A percentile compares a stretch with the other conserved stretches of the same genome.
Conservation (phyloP, 2,888 invertebrate genomes). For the Salticus scenicus region DNA sequence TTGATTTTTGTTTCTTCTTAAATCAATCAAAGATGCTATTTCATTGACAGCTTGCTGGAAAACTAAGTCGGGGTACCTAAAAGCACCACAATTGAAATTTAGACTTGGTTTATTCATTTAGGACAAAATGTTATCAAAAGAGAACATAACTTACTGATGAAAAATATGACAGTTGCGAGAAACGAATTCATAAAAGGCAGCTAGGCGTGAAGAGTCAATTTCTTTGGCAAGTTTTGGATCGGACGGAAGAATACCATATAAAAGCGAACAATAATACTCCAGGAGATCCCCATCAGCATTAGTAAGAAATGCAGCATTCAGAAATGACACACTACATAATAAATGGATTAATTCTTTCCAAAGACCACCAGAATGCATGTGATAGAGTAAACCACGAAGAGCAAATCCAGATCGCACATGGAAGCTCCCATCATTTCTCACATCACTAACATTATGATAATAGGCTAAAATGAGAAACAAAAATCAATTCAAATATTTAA, state of each 20-base stretch:
- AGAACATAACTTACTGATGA: constrained; percentile 46
- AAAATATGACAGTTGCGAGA: constrained; percentile 56
- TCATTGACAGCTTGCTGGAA: constrained; percentile 63
- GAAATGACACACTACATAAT: constrained; percentile 35
- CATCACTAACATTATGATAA: constrained; percentile 40
- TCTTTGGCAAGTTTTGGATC: constrained; percentile 9
- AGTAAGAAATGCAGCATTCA: constrained; percentile 35
- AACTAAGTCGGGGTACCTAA: constrained; percentile 50
- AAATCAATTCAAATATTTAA: too few species aligned
- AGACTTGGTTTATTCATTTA: too few species aligned
- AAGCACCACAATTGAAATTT: background rate
- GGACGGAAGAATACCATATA: constrained; percentile 12
- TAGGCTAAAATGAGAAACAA: constrained; percentile 35
- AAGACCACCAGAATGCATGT: constrained; percentile 37
- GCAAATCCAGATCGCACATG: constrained; percentile 42
- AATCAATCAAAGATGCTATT: constrained; percentile 32
- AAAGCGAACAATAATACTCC: constrained; percentile 33
- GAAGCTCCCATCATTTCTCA: constrained; percentile 20
- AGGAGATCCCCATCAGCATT: constrained; percentile 30
- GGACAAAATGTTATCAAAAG: background rate
- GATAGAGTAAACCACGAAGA: constrained; percentile 42
- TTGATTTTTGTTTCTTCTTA: background rate
- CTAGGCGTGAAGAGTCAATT: constrained; percentile 23
- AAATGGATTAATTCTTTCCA: constrained; percentile 28
- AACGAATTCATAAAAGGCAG: constrained; percentile 45